Evolutionary conservation across 2,113 vertebrate species (phyloP).

Genomic region (Eira barbara): DNA sequence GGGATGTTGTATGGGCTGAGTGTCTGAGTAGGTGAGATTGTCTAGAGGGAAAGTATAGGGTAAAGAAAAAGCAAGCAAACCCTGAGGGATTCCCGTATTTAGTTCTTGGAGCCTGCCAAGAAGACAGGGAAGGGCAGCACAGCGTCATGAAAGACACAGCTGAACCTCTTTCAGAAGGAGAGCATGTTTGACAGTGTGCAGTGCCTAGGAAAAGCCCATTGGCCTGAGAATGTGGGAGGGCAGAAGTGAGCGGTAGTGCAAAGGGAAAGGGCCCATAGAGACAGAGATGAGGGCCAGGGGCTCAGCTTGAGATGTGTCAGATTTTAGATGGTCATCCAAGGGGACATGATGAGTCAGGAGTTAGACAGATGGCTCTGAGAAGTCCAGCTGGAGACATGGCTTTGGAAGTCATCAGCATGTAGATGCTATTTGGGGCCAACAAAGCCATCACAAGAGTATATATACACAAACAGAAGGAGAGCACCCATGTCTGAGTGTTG

Average conservation of each 20-base stretch:
- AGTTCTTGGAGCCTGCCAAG: background rate
- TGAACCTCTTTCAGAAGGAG: background rate
- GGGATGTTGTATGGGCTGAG: background rate
- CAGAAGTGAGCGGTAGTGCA: background rate
- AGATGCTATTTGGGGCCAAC: background rate
- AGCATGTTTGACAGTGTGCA: fast-evolving
- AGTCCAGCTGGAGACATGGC: background rate
- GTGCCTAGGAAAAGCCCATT: background rate
- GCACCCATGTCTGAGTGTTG: background rate
- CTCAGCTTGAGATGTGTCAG: background rate
- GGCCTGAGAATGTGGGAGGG: background rate
- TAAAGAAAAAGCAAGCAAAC: background rate
- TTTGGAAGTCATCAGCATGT: background rate
- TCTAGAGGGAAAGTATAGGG: background rate
- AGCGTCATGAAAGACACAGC: background rate
- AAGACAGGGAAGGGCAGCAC: background rate
- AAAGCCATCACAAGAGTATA: background rate
- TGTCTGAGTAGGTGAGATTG: too few relatives aligned
- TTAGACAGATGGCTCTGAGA: background rate
- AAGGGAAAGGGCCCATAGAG: background rate
- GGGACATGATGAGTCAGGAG: background rate
- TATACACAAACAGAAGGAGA: background rate
- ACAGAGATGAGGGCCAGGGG: background rate
- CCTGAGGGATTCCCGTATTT: background rate
- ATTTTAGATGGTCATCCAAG: too few relatives aligned